Evolutionary conservation across 2,797 vertebrate genomes (phyloP).

Genomic region (Erithacus rubecula): DNA sequence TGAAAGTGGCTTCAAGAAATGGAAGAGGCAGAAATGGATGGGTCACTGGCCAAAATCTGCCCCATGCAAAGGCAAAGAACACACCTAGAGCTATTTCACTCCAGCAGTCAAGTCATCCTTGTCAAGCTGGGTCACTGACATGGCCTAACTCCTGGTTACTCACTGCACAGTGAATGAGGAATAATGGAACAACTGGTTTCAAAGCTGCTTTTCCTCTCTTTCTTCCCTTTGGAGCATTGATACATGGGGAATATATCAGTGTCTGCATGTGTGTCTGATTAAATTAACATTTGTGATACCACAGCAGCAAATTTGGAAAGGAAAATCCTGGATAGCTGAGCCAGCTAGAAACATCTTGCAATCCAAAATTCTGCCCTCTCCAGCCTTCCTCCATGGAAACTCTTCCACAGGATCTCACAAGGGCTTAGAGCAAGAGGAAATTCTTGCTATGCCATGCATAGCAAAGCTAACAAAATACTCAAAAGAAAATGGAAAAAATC

Average conservation of each 20-base stretch:
- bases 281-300: not conserved
- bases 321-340: not conserved
- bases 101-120: not conserved
- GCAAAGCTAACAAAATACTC: not conserved
- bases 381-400: not conserved
- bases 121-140: not conserved
- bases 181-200: not conserved
- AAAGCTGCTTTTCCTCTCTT: not conserved
- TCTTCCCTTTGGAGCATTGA: not conserved
- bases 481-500: not conserved
- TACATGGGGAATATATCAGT: not conserved
- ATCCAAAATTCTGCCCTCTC: not conserved
- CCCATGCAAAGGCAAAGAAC: not conserved
- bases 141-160: not conserved
- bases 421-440: not conserved
- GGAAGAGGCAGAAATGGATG: not conserved
- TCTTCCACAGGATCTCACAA: not conserved
- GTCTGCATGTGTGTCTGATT: not conserved
- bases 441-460: not conserved
- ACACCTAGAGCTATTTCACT: not conserved
- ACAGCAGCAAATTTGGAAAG: not conserved
- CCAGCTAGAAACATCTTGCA: not conserved
- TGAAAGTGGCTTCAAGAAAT: conserved; percentile 9
- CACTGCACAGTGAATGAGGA: not conserved
- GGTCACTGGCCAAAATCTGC: not conserved